A percentile compares a stretch with the other conserved stretches of the same genome.
phyloP scores from a whole-genome alignment of 2,888 invertebrate genomes.

The Exocentrus adspersus region DNA sequence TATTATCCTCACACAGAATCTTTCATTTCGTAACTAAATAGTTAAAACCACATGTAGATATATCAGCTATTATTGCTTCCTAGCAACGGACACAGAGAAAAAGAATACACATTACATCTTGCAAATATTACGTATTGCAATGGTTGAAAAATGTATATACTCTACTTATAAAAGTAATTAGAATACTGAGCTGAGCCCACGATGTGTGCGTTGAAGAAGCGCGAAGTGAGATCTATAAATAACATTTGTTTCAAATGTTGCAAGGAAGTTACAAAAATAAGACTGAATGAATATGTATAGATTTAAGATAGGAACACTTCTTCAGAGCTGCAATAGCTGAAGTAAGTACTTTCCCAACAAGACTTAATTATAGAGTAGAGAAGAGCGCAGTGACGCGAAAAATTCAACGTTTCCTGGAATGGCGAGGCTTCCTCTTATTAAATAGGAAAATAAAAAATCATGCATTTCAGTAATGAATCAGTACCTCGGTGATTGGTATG shows the following conservation, averaged over 20 bases:
- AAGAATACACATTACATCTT: too few species aligned
- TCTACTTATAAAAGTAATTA: neutral
- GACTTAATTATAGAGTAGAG: neutral
- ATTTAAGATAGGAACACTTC: neutral
- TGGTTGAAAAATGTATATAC: neutral
- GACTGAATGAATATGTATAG: neutral
- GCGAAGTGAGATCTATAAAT: constrained; percentile 4
- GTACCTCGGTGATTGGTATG: too few species aligned
- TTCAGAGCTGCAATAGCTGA: neutral
- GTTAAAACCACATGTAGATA: too few species aligned
- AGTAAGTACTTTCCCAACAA: neutral
- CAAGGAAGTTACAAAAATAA: neutral
- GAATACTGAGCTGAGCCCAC: neutral
- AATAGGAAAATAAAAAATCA: too few species aligned
- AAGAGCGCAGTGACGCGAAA: neutral
- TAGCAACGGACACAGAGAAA: too few species aligned
- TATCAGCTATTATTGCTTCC: too few species aligned
- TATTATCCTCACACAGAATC: too few species aligned
- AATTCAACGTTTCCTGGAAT: neutral
- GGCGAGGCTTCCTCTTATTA: neutral
- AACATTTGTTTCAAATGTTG: neutral
- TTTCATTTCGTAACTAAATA: too few species aligned
- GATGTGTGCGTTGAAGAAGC: neutral
- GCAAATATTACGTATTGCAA: too few species aligned
- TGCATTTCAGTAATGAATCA: too few species aligned